phyloP scores from a whole-genome alignment of 2,888 invertebrate genomes.

The Metacarcinus magister region DNA sequence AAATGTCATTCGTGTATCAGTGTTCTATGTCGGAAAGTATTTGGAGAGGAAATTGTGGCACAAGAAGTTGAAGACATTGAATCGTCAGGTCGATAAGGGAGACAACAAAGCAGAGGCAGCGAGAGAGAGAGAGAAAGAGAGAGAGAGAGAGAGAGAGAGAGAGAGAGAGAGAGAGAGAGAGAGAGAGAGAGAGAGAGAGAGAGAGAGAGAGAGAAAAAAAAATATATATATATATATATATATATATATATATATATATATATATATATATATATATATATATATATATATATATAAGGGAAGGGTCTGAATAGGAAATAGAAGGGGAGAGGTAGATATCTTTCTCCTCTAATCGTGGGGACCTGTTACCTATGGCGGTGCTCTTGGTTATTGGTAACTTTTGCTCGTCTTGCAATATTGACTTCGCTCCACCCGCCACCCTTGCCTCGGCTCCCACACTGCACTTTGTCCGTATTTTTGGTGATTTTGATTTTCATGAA shows the following conservation, averaged over 20 bases:
- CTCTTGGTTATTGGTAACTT: neutral
- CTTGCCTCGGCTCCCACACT: neutral
- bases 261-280: too few relatives aligned
- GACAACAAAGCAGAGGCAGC: neutral
- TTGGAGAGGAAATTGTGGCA: neutral
- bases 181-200: conserved; percentile 66
- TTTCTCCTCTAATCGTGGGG: neutral
- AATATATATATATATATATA: too few relatives aligned
- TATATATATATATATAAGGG: neutral
- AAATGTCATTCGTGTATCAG: neutral
- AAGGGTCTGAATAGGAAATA: neutral
- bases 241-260: too few relatives aligned
- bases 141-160: conserved; percentile 67
- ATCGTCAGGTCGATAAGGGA: neutral
- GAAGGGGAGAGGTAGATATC: neutral
- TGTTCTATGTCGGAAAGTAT: neutral
- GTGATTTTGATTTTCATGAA: neutral
- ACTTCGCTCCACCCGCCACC: neutral
- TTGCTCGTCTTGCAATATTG: conserved; percentile 12
- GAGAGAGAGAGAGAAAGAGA: conserved; percentile 61
- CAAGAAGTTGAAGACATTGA: neutral
- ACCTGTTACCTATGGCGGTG: neutral
- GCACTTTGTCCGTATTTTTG: neutral
- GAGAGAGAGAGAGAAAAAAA: conserved; percentile 1
- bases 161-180: conserved; percentile 68